phyloP scores from a whole-genome alignment of 1,140 invertebrate species.

The Drosophila mayri region DNA sequence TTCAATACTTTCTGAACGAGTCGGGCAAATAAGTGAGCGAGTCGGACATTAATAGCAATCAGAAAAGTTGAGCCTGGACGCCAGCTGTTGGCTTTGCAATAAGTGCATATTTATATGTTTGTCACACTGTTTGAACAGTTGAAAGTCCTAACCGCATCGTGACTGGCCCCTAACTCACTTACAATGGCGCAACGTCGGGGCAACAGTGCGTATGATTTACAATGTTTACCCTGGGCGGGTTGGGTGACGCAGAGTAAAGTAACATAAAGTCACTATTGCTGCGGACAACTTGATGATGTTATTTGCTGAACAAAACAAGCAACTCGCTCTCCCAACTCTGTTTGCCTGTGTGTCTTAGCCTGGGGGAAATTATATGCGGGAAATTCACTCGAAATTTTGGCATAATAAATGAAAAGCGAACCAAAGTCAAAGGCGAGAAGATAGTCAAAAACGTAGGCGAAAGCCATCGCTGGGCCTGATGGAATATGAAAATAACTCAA shows the following conservation, averaged over 20 bases:
- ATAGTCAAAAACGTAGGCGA: background rate
- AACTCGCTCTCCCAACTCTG: conserved; percentile 36
- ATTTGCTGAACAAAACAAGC: conserved; percentile 44
- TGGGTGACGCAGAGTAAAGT: conserved; percentile 21
- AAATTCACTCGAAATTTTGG: conserved; percentile 65
- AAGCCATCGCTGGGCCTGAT: conserved; percentile 33
- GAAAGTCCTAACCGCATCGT: conserved; percentile 16
- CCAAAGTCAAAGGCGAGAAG: background rate
- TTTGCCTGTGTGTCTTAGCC: conserved; percentile 53
- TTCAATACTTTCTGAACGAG: conserved; percentile 4
- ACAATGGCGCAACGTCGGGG: conserved; percentile 39
- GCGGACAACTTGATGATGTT: conserved; percentile 43
- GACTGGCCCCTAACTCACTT: conserved; percentile 50
- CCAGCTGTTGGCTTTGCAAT: conserved; percentile 15
- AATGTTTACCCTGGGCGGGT: conserved; percentile 48
- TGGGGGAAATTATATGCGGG: conserved; percentile 40
- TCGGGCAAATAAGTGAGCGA: background rate
- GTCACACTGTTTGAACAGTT: conserved; percentile 26
- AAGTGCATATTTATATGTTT: conserved; percentile 32
- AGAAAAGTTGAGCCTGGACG: conserved; percentile 4
- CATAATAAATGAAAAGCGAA: conserved; percentile 70
- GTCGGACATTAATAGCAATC: conserved; percentile 16
- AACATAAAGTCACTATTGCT: conserved; percentile 11
- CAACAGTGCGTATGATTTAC: conserved; percentile 74
- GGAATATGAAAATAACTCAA: conserved; percentile 69